phyloP scores from a whole-genome alignment of 2,797 vertebrate species.

The Lerista edwardsae region DNA sequence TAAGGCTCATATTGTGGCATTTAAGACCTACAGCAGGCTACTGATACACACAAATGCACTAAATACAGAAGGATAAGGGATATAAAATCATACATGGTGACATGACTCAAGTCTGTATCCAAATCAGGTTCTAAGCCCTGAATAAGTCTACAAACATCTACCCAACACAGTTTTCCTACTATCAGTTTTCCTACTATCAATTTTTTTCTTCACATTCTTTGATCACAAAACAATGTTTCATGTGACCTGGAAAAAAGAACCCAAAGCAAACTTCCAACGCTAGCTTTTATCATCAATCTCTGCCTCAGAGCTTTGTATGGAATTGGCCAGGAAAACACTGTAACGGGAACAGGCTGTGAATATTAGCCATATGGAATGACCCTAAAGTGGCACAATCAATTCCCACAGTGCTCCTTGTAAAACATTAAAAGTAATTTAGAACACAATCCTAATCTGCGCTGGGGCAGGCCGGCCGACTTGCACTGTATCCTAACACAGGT shows the following conservation, averaged over 20 bases:
- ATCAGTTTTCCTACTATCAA: not conserved
- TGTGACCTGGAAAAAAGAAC: not conserved
- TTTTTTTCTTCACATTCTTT: not conserved
- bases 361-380: not conserved
- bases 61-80: not conserved
- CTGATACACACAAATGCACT: not conserved
- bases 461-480: no score
- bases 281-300: not conserved
- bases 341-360: not conserved
- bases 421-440: not conserved
- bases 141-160: rapidly evolving
- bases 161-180: not conserved
- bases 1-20: not conserved
- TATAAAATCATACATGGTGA: rapidly evolving
- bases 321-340: not conserved
- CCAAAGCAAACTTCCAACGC: not conserved
- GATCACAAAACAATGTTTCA: not conserved
- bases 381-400: not conserved
- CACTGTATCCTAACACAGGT: no score
- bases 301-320: not conserved
- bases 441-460: no score
- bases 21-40: not conserved
- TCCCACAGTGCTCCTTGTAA: not conserved
- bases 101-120: not conserved
- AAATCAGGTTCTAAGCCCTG: not conserved